Base-by-base conservation (phyloP, 1,140 invertebrate genomes). In the Microplitis demolitor region DNA sequence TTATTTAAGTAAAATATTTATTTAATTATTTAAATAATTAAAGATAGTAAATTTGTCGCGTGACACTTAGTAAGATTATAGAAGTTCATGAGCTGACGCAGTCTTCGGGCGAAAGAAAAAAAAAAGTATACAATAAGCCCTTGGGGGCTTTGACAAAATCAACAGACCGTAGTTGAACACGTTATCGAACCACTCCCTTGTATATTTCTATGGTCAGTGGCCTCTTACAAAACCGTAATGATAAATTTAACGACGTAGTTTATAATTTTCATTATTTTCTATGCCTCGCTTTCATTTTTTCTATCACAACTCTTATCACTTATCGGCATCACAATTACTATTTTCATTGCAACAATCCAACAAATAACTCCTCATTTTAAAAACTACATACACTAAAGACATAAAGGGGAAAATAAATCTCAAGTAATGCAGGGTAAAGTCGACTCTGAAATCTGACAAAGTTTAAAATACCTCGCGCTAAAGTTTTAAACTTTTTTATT, bases 51-150 rank as follows among this genome's bases (percentile, higher is more conserved):
- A 66, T 53, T 16, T 8, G 6, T 68, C 54, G 66, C 66, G 51
- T 68, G 66, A 54, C 50, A 53, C 33, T 33, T 68, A 68, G 54
- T 68, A 54, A 53, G 51, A 68, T 68, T 68, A 68, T 13, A 60
- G 6, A 60, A 3, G 58, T 24, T 24, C 24, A 24, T 24, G 24
- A 24, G 24, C 24, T 60, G 58, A 34, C 16, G 58, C 2, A 60
- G 3, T 60, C 53, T 13, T 16, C 24, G 9, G 8, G 14, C 31
- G 24, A 8, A 34, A 14, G 51, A 4, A 35, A 69, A 60, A 45
- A 37, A 45, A 8, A 39, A 9, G 39, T 45, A 9, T 45, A 11
- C 24, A 53, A 35, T 13, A 37, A 34, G 66, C 16, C 33, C 51
- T 58, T 37, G n/a, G n/a, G 53, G 66, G 13, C 53, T 54, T 56